Evolutionary conservation across 2,797 vertebrate genomes (phyloP).

Genomic region (Rhynchotus rufescens): DNA sequence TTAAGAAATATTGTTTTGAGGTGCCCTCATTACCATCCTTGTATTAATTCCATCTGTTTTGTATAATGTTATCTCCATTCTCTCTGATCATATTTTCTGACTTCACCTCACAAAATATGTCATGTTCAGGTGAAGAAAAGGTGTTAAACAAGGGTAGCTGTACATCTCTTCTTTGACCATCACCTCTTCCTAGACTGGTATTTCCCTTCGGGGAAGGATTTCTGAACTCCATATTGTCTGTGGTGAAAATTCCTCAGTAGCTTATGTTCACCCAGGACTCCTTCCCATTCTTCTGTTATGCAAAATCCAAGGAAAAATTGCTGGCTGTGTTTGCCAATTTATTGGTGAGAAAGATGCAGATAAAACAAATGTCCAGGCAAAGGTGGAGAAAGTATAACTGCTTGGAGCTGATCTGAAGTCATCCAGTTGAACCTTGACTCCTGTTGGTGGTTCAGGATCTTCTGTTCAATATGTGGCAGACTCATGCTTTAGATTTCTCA

Average conservation of each 20-base stretch:
- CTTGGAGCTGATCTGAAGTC: not conserved
- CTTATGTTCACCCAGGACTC: not conserved
- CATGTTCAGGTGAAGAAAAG: fast-evolving
- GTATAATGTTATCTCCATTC: not conserved
- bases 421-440: not conserved
- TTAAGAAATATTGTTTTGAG: not conserved
- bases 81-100: not conserved
- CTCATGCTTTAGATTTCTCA: not conserved
- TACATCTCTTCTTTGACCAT: not conserved
- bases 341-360: not conserved
- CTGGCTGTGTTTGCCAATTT: not conserved
- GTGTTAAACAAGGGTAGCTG: not conserved
- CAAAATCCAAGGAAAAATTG: not conserved
- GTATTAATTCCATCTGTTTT: not conserved
- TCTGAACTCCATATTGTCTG: not conserved
- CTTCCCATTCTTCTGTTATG: not conserved
- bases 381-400: not conserved
- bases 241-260: not conserved
- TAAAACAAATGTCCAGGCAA: not conserved
- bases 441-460: not conserved
- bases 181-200: not conserved
- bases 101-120: not conserved
- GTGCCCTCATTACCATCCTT: not conserved
- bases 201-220: not conserved
- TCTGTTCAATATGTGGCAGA: not conserved